Base-by-base conservation (phyloP, 2,797 vertebrate species). In the Meda fulgida region DNA sequence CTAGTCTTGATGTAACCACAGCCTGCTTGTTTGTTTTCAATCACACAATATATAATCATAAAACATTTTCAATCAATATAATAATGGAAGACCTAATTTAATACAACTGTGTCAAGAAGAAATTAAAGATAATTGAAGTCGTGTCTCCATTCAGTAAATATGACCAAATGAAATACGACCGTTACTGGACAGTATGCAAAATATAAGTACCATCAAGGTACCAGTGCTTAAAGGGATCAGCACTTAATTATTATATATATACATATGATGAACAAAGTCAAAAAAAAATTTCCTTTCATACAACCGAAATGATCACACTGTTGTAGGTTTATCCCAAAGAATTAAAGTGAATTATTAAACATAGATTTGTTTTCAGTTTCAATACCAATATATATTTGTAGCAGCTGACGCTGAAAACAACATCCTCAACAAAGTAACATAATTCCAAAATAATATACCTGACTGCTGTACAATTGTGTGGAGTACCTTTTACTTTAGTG, bases 381-480 rank as follows among this genome's bases (percentile, higher is more conserved):
- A 80, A 78, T 71, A 79, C 53, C 66, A 78, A 65, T 84, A 60
- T 78, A 79, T 80, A 66, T 72, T 81, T 83, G 75, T 89, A 89
- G 85, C 85, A 89, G 84, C 84, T 72, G 77, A 85, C 43, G 38
- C 66, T 46, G 29, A 78, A 78, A 76, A 83, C 81, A 55, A 78
- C 51, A 78, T 58, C 82, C 82, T 58, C 13, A 34, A 78, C 26
- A 80, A 80, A 66, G 77, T 85, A 85, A 85, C 84, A 80, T 72
- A 38, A 80, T 73, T 84, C 79, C 86, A 84, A 60, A 70, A 84
- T 48, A 81, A 78, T 18, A 79, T 36, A 71, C 65, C 34, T 23
- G 77, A 60, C 29, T 63, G 43, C 53, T 65, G 40, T 85, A 65
- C 63, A 78, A 19, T 31, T 78, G 34, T 58, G 36, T 46, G 36